Base-by-base conservation (phyloP, 2,888 invertebrate genomes). In the Siphlonurus alternatus region DNA sequence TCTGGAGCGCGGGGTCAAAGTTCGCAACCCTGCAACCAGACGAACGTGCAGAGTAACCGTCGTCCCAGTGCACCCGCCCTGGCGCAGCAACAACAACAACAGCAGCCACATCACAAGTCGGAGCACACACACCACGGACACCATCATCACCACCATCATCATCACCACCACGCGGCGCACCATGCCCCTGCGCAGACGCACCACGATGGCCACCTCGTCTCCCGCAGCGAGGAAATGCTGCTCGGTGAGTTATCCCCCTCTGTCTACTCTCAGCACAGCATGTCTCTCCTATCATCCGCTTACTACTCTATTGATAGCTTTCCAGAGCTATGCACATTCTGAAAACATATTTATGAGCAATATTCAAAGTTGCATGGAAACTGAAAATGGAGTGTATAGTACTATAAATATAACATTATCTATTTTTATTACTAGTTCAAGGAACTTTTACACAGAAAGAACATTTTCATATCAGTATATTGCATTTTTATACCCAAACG, bases 1-100 rank as follows among this genome's bases (percentile, higher is more conserved):
- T 74, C 68, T 73, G 66, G 69, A 72, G n/a, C 73, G 73, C 64
- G 73, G 76, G 63, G 72, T 74, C 65, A 72, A 73, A 69, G 75
- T 76, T 66, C 70, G 74, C 62, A 74, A 75, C 64, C 61, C 23
- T 61, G 20, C 25, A 25, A 19, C 23, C 61, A 61, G 19, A 38
- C 62, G 18, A 20, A 10, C 53, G 25, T 23, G 18, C 62, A 62
- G 18, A 19, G n/a, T 20, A 56, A 22, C 56, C 56, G 56, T 22
- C n/a, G 56, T n/a, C 56, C 56, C 7, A 20, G 19, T n/a, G 56
- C 56, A 5, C 56, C 56, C 7, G 56, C 56, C 5, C 15, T 38
- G 15, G 38, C 38, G 7, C 38, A 38, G 38, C 38, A 38, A 15
- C 38, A 38, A 15, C 15, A 10, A 15, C 38, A 10, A 10, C 38